A percentile compares a stretch with the other conserved stretches of the same genome.
These are phyloP conservation scores for Drosophila punjabiensis DNA, from an alignment of 1,140 invertebrate species.

Conservation along the genomic window DNA sequence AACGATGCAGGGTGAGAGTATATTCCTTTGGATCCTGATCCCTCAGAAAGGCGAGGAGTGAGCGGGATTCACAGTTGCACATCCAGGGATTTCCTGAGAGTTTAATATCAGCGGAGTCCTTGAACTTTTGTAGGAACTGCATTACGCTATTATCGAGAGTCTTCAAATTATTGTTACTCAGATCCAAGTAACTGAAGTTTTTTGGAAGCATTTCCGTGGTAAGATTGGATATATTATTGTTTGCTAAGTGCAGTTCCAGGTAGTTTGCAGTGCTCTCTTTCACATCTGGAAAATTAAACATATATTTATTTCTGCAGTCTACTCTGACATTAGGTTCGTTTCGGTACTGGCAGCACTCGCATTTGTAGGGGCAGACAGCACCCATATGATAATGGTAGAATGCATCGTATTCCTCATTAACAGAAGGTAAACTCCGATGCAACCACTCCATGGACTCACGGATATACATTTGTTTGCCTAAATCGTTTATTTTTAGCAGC, in stretches of 20 bases:
- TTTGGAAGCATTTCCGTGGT: not conserved
- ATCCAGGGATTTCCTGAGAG: constrained; percentile 21
- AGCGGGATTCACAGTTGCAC: constrained; percentile 17
- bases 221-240: constrained; percentile 11
- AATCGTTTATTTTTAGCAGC: not conserved
- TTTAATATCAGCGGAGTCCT: not conserved
- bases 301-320: constrained; percentile 8
- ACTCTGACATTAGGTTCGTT: not conserved
- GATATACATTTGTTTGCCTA: constrained; percentile 4
- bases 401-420: constrained; percentile 9
- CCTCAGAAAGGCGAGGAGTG: constrained; percentile 18
- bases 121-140: not conserved
- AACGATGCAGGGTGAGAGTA: not conserved
- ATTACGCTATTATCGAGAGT: constrained; percentile 10
- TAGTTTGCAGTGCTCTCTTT: not conserved
- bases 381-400: not conserved
- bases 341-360: constrained; percentile 15
- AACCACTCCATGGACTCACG: constrained; percentile 22
- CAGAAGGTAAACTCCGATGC: not conserved
- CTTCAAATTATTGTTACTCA: constrained; percentile 17
- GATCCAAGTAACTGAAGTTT: constrained; percentile 10
- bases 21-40: constrained; percentile 15
- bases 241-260: constrained; percentile 6
- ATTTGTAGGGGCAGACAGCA: constrained; percentile 10
- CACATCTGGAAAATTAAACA: not conserved